Evolutionary conservation across 2,113 vertebrate genomes (phyloP), one percentile per base, ranked within the genome.

Genomic region (Grantiella picta): DNA sequence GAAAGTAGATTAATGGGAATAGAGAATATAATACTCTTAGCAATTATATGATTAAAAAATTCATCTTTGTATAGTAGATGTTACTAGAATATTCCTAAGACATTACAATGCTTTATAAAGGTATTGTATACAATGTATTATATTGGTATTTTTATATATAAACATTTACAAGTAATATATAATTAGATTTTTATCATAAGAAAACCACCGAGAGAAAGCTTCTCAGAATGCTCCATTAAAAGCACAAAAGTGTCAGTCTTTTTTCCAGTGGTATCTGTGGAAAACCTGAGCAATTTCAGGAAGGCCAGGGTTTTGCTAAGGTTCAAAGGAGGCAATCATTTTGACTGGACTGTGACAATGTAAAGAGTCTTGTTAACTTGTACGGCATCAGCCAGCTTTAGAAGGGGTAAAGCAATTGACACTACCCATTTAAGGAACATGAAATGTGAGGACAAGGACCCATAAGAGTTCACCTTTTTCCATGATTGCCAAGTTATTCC

Each of bases 281-380:
- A 56, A 94, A 89, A 91, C n/a, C 27, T 49, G 72, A 82, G 75
- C 78, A 87, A 87, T 94, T 87, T 90, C 78, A 69, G 45, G 35
- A 44, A 79, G 61, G 65, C 57, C 57, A 91, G 53, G 61, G 21
- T 53, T 86, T 71, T 87, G 38, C 36, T 45, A 82, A 64, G 40
- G 91, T 94, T 96, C 92, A 92, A 89, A 89, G 69, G 45, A 79
- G 22, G n/a, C 78, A 91, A 87, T 96, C 5, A 4, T 79, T 92
- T 92, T 76, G 83, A 76, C 83, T 64, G 73, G 49, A 68, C 49
- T 76, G 57, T 80, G 93, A 88, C 63, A 66, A 60, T 52, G 25
- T 64, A 56, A 73, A 81, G 47, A 78, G 54, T 50, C 28, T 78
- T 69, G 33, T 82, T 82, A 89, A 91, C 49, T 76, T 45, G 14